These are phyloP conservation scores for Crematogaster levior DNA, from an alignment of 2,888 invertebrate species.

Conservation along the genomic window DNA sequence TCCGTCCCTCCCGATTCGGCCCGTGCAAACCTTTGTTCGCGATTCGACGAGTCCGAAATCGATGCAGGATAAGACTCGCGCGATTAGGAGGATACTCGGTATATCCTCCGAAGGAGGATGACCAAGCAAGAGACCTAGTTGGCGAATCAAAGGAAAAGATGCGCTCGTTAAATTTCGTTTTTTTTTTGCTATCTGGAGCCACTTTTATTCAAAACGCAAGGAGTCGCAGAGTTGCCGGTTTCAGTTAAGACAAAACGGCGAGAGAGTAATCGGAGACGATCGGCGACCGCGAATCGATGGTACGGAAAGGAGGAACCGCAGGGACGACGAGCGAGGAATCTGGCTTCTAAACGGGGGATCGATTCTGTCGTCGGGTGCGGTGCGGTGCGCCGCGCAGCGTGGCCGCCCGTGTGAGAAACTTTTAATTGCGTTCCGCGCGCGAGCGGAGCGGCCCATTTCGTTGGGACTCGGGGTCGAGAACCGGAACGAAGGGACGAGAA, in stretches of 20 bases:
- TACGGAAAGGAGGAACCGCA: conserved; percentile 13
- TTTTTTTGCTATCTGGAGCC: neutral
- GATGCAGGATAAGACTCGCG: conserved; percentile 36
- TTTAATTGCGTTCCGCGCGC: conserved; percentile 81
- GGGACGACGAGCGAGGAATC: conserved; percentile 31
- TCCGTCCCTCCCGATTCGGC: neutral
- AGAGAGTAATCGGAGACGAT: conserved; percentile 34
- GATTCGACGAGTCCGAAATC: conserved; percentile 49
- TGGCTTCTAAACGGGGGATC: conserved; percentile 49
- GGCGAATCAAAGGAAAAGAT: neutral
- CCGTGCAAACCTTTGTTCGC: conserved; percentile 42
- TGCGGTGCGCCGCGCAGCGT: conserved; percentile 51
- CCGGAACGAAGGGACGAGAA: conserved; percentile 47
- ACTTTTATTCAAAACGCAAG: neutral
- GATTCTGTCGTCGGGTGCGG: conserved; percentile 68
- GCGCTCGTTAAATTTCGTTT: neutral
- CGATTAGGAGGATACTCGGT: conserved; percentile 13
- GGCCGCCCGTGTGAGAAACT: conserved; percentile 78
- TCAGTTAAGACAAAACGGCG: conserved; percentile 17
- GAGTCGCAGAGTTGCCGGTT: neutral
- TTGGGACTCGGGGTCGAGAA: conserved; percentile 48
- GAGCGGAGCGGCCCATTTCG: conserved; percentile 65
- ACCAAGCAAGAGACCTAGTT: neutral
- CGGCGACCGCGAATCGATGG: conserved; percentile 37
- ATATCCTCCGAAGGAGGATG: neutral